A percentile compares a stretch with the other conserved stretches of the same genome.
These are phyloP conservation scores for Crocuta crocuta DNA, from an alignment of 2,113 vertebrate species.

Conservation along the genomic window DNA sequence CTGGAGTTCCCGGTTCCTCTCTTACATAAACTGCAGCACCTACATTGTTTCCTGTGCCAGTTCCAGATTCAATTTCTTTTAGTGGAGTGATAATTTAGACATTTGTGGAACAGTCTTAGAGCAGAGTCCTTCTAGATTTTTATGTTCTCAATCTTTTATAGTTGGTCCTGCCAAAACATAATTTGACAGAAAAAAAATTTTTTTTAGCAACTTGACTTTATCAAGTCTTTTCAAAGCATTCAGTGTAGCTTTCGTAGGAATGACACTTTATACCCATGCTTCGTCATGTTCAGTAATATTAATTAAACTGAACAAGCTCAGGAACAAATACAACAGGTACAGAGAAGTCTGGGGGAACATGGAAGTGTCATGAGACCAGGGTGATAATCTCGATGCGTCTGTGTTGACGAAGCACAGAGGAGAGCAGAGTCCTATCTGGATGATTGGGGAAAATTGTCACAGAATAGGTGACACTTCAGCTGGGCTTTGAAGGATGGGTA, in stretches of 20 bases:
- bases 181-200: not conserved
- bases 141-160: constrained; percentile 31
- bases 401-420: not conserved
- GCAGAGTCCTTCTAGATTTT: constrained; percentile 40
- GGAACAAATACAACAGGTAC: not conserved
- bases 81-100: not conserved
- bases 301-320: constrained; percentile 2
- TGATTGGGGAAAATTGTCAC: not conserved
- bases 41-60: not conserved
- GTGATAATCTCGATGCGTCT: not conserved
- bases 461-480: not conserved
- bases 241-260: not conserved
- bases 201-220: constrained; percentile 66
- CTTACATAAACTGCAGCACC: not conserved
- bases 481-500: not conserved
- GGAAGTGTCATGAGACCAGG: not conserved
- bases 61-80: not conserved
- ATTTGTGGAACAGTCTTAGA: constrained; percentile 4
- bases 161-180: constrained; percentile 45
- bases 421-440: not conserved
- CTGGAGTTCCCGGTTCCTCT: not conserved
- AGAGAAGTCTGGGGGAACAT: not conserved
- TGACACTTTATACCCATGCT: not conserved
- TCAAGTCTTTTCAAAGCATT: constrained; percentile 49
- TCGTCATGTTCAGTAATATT: not conserved